Evolutionary conservation across 1,140 invertebrate species (phyloP), one percentile per base, ranked within the genome.

Genomic region (Littorina saxatilis): DNA sequence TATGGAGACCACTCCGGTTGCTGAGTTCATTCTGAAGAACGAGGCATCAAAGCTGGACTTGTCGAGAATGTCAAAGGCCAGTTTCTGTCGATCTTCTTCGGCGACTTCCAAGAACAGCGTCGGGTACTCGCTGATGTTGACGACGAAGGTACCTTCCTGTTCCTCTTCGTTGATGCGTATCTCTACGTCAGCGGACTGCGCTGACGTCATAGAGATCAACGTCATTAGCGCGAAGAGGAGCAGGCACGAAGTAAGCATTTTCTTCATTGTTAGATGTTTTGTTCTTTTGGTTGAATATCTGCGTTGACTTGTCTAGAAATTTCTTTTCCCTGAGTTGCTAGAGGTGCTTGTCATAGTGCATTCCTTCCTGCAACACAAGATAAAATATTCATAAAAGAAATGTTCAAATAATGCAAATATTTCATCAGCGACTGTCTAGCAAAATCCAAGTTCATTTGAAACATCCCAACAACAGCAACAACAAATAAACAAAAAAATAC

Each of bases 51-150:
- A 68, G 55, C 80, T 79, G 9, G 78, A 79, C 37, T 83, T 79
- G 39, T 74, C 63, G n/a, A 88, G 76, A 2, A 88, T 83, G 43
- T 75, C 82, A 61, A 80, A 86, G 32, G 17, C 81, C 39, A 86
- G 47, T 9, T 47, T 79, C 29, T 82, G 40, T 0, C 55, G 68
- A 55, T 83, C 66, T 17, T 78, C 80, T 15, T 52, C 52, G 9
- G 79, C 58, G 27, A 87, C 43, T 43, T 83, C 81, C 29, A 37
- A 40, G 72, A 73, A 85, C 5, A 85, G 37, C 15, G 75, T 32
- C 2, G 68, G 72, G 55, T 84, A 80, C 17, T 76, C 75, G n/a
- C 83, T 82, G 32, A 87, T 52, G 75, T 83, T 84, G 66, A 82
- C 86, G 32, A 87, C 82, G 40, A 75, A 76, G 15, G 82, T 83